Percentiles rank a stretch among this genome's conserved stretches.
Conservation (phyloP, 1,140 invertebrate species). For the Telenomus remus region DNA sequence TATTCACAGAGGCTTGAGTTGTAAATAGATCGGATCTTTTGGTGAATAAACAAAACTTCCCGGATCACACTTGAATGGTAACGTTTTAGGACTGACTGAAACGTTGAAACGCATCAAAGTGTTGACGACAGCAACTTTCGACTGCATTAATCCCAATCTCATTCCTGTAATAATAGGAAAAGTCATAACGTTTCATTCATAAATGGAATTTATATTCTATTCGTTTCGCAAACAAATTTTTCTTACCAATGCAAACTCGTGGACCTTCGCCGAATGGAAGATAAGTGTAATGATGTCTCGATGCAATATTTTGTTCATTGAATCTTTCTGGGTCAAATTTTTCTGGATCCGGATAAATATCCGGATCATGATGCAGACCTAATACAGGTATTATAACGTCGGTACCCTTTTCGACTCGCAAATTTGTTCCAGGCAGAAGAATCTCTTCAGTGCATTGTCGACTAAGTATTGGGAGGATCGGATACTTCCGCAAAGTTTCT, state of each 20-base stretch:
- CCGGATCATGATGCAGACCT: no score
- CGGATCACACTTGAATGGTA: constrained; percentile 63
- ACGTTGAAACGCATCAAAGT: constrained; percentile 35
- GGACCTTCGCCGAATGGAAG: no score
- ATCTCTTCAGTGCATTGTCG: constrained; percentile 77
- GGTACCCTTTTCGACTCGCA: constrained; percentile 79
- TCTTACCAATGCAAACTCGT: constrained; percentile 77
- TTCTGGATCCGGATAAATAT: constrained; percentile 77
- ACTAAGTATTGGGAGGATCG: constrained; percentile 77
- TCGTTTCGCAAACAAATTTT: no score
- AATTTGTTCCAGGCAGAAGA: constrained; percentile 76
- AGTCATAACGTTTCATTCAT: no score
- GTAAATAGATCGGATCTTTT: constrained; percentile 21
- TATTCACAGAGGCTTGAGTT: constrained; percentile 28
- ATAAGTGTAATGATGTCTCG: constrained; percentile 69
- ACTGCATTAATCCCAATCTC: constrained; percentile 74
- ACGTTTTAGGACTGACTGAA: no score
- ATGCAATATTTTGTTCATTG: constrained; percentile 58
- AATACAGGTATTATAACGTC: constrained; percentile 79
- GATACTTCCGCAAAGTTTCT: constrained; percentile 82
- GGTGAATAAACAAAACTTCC: constrained; percentile 60
- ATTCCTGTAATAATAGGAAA: constrained; percentile 54
- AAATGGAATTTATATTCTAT: no score
- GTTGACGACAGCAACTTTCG: constrained; percentile 67
- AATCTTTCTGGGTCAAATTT: constrained; percentile 80